Conservation (phyloP, 2,113 vertebrate species). For the Catharus fuscescens region DNA sequence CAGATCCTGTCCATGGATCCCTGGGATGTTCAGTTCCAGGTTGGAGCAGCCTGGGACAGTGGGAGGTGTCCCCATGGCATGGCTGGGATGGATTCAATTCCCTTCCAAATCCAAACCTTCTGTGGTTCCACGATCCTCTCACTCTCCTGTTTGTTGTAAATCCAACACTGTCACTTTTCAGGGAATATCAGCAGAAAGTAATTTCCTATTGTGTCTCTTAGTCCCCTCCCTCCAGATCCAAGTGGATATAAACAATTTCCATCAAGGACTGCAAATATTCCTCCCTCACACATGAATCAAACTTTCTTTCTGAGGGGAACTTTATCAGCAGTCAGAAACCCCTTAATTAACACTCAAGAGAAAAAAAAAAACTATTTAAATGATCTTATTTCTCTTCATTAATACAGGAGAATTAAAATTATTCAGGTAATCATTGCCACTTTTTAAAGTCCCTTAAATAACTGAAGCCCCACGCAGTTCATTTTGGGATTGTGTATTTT, state of each 20-base stretch:
- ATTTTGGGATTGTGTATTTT: background rate
- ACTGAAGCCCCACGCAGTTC: background rate
- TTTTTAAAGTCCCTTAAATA: background rate
- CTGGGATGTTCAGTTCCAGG: background rate
- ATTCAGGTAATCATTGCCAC: background rate
- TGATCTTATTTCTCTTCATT: background rate
- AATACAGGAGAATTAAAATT: background rate
- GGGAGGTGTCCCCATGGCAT: background rate
- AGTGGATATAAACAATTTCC: background rate
- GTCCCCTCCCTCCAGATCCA: background rate
- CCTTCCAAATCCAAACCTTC: background rate
- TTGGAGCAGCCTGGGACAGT: background rate
- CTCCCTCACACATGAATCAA: background rate
- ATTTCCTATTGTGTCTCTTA: background rate
- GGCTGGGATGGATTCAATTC: fast-evolving
- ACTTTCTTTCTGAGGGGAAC: background rate
- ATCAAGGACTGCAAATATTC: background rate
- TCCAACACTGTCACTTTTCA: background rate
- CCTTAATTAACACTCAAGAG: background rate
- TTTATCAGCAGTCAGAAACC: background rate
- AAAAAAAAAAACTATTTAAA: background rate
- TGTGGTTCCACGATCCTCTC: background rate
- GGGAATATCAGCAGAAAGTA: background rate
- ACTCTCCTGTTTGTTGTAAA: background rate
- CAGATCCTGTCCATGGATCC: background rate